Base-by-base conservation (phyloP, 2,888 invertebrate genomes). In the Rhagium mordax region DNA sequence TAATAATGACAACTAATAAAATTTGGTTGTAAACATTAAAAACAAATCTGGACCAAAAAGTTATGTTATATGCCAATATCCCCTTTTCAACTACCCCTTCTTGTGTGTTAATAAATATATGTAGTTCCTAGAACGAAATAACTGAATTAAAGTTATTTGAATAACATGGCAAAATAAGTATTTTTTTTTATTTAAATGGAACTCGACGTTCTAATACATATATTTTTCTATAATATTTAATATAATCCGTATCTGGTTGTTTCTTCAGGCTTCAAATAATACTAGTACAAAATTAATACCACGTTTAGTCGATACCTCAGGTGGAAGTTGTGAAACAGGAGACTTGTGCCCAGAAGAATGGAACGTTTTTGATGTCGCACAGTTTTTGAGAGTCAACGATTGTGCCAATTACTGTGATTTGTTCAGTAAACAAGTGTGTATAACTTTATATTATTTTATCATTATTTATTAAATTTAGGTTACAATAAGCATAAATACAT, bases 351-450 rank as follows among this genome's bases (percentile, higher is more conserved):
- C 94, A 8, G 89, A 90, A 48, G 91, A 92, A 74, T 98, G 98
- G 98, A 94, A 92, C 76, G 91, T 94, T 0, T 91, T 92, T 79
- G 97, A 98, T 85, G 98, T 98, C 7, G 95, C 95, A 20, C 94
- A 95, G 87, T 98, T 98, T 89, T 91, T 98, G 65, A 92, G 95
- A 60, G 94, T 95, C 53, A 98, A 98, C 86, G 97, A 97, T 86
- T 94, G 93, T 82, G 92, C 92, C 70, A 92, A 93, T 8, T 93
- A 94, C 85, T 93, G 93, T 82, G 91, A 91, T 80, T 91, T 91
- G 68, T 93, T 93, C 82, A 90, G 89, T 81, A 89, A 92, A 78
- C 86, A 88, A 84, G 88, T 88, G 79, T 73, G 73, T 78, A 69
- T 59, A 3, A 67, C 1, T 3, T 33, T 3, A 5, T 33, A 29